Evolutionary conservation across 1,140 invertebrate genomes (phyloP).

Genomic region (Harlomillsia oculata): DNA sequence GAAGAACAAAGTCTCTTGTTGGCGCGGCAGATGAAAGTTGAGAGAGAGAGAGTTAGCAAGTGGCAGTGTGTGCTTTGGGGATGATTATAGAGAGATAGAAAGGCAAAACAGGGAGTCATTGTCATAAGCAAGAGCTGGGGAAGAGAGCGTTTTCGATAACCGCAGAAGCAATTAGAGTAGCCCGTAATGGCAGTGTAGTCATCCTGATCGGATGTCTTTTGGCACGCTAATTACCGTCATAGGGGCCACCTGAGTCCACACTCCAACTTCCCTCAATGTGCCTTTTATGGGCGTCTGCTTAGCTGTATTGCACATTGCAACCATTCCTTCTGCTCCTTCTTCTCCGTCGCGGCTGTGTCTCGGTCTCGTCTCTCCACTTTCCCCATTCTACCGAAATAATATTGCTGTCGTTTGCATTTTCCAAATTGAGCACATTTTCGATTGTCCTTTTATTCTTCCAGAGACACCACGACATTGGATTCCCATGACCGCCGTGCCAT

Average conservation of each 20-base stretch:
- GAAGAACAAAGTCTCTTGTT: no score
- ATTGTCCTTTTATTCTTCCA: slow-evolving; percentile 4
- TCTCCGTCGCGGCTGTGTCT: background rate
- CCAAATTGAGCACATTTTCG: slow-evolving; percentile 27
- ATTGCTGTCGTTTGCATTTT: slow-evolving; percentile 32
- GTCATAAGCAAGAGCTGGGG: slow-evolving; percentile 22
- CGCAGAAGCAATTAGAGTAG: slow-evolving; percentile 33
- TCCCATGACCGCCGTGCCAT: no score
- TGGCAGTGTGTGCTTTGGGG: background rate
- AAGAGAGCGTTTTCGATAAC: slow-evolving; percentile 31
- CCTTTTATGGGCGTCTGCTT: slow-evolving; percentile 29
- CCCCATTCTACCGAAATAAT: slow-evolving; percentile 7
- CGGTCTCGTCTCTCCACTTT: slow-evolving; percentile 2
- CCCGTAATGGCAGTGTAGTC: slow-evolving; percentile 26
- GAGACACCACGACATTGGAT: background rate
- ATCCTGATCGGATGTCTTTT: slow-evolving; percentile 34
- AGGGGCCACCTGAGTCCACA: slow-evolving; percentile 32
- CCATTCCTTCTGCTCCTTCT: background rate
- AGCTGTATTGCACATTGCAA: slow-evolving; percentile 22
- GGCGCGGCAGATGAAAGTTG: background rate
- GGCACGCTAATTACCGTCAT: slow-evolving; percentile 33
- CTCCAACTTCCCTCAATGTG: slow-evolving; percentile 25
- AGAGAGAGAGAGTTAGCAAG: background rate
- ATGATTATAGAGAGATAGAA: slow-evolving; percentile 12
- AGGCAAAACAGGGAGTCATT: slow-evolving; percentile 14